phyloP scores from a whole-genome alignment of 2,797 vertebrate species.

The Melanotaenia pygmaea region DNA sequence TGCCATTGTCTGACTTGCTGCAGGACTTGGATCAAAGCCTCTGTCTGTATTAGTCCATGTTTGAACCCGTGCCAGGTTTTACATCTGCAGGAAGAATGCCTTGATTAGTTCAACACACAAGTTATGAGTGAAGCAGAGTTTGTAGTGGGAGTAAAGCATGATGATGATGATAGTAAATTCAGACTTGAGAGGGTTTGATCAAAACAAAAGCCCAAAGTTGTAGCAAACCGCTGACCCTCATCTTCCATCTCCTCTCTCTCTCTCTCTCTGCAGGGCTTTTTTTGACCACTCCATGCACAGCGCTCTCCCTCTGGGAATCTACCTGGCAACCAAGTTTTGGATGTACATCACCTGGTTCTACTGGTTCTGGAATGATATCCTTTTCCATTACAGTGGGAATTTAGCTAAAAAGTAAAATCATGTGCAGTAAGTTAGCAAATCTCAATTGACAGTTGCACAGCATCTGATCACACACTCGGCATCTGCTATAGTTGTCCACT shows the following conservation, averaged over 20 bases:
- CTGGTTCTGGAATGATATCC: constrained; percentile 99
- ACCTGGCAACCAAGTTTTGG: constrained; percentile 99
- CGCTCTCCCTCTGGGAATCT: constrained; percentile 97
- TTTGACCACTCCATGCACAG: constrained; percentile 99
- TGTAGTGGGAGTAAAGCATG: neutral
- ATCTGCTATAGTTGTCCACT: neutral
- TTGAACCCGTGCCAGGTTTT: neutral
- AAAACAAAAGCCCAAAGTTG: neutral
- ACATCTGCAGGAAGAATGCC: neutral
- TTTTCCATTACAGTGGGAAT: constrained; percentile 13
- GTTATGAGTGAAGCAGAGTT: neutral
- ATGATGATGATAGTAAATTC: neutral
- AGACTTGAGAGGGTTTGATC: neutral
- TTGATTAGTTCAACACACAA: neutral
- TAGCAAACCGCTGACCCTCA: neutral
- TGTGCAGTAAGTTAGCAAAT: neutral
- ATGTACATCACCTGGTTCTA: constrained; percentile 99
- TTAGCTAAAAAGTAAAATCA: neutral
- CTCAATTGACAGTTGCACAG: neutral
- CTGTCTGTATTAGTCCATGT: neutral
- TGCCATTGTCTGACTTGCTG: neutral
- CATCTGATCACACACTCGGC: neutral
- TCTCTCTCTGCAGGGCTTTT: constrained; percentile 87
- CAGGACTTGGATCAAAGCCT: constrained; percentile 9
- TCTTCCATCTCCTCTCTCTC: constrained; percentile 16